Evolutionary conservation across 1,140 invertebrate genomes (phyloP).

Genomic region (Orchestia grillus): DNA sequence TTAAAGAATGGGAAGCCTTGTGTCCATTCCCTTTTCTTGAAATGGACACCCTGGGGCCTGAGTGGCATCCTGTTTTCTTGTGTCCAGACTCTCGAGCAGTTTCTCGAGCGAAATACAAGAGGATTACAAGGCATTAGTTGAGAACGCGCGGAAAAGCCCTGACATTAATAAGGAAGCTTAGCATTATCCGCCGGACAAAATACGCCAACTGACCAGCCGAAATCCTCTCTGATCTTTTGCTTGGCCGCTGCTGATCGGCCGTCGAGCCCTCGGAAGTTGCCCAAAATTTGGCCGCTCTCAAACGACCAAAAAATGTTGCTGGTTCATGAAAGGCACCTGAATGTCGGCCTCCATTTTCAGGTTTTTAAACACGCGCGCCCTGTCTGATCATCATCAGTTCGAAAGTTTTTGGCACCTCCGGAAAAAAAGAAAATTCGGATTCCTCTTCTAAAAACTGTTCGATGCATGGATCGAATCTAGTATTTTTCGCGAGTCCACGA

Average conservation of each 20-base stretch:
- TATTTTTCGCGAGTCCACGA: neutral
- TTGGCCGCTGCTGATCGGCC: neutral
- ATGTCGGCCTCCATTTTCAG: neutral
- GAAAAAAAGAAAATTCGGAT: neutral
- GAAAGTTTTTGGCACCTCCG: neutral
- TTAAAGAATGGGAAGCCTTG: neutral
- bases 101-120: conserved; percentile 50
- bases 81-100: conserved; percentile 1
- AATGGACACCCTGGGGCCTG: neutral
- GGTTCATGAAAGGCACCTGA: neutral
- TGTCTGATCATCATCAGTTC: neutral
- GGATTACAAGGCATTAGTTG: conserved; percentile 55
- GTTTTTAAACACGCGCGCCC: neutral
- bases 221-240: conserved; percentile 13
- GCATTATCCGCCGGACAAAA: conserved; percentile 49
- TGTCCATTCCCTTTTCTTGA: neutral
- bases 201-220: conserved; percentile 43
- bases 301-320: conserved; percentile 10
- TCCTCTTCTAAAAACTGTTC: neutral
- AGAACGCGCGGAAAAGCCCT: conserved; percentile 46
- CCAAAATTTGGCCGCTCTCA: neutral
- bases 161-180: conserved; percentile 53
- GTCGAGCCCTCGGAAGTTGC: neutral
- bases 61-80: conserved; percentile 46
- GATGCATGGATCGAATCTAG: neutral